Base-by-base conservation (phyloP, 1,140 invertebrate species). In the Pogonomyrmex californicus region DNA sequence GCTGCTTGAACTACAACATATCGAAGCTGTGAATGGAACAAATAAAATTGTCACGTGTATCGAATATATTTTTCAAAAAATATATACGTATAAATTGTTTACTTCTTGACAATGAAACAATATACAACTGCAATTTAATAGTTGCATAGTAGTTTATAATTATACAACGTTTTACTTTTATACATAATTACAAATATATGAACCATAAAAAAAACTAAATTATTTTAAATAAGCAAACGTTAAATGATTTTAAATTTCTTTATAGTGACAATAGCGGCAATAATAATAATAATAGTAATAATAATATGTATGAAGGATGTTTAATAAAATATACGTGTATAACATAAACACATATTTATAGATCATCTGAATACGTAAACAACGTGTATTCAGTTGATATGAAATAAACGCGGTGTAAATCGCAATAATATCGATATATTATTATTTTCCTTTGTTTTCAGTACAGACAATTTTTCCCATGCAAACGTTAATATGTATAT, bases 381-480 rank as follows among this genome's bases (percentile, higher is more conserved):
- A 73, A 73, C 3, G n/a, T 3, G 36, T 17, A 38, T 56, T 1
- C n/a, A 75, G 10, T 30, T 60, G 3, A 75, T 56, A 56, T 1
- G 49, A 5, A 75, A 75, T 14, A 58, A 58, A 75, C 17, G 54
- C 12, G 41, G 23, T 56, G 36, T 30, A 17, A 58, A n/a, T 23
- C 58, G 33, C 41, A 56, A 23, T 17, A 33, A 4, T 30, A 41
- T 41, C 17, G 23, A 73, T 44, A 51, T 17, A 23, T 41, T 71
- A 73, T 38, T 58, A 75, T 58, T 10, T 58, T 14, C 4, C 33
- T 75, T 75, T 58, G n/a, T 58, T 75, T 75, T 12, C 2, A 23
- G 12, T 30, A 6, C 5, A 30, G n/a, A 41, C 36, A 75, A 2
- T 75, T 75, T 23, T 58, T 44, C 44, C 5, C n/a, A 66, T 17